These are phyloP conservation scores for Dinothrombium tinctorium DNA, from an alignment of 1,140 invertebrate species.

Conservation along the genomic window DNA sequence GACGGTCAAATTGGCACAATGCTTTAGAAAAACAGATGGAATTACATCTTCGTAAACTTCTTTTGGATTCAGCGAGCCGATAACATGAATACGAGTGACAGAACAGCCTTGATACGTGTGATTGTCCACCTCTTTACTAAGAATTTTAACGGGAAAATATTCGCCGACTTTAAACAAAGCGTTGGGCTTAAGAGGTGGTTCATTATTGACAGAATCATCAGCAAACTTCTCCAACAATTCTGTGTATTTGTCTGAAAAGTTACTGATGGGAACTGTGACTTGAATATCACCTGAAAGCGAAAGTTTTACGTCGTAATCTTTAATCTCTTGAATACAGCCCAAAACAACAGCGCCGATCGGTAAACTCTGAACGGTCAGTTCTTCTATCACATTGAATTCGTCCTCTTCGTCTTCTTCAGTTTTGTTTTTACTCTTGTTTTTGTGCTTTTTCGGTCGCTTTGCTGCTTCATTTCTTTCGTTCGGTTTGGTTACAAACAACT, in stretches of 20 bases:
- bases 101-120: conserved; percentile 14
- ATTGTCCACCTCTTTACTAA: conserved; percentile 17
- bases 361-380: conserved; percentile 2
- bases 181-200: conserved; percentile 1
- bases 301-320: conserved; percentile 10
- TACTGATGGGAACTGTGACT: conserved; percentile 9
- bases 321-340: conserved; percentile 10
- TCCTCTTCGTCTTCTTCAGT: background rate
- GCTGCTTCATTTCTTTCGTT: no score
- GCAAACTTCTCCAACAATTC: conserved; percentile 5
- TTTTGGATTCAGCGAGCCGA: conserved; percentile 18
- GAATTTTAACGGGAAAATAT: conserved; percentile 33
- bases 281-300: conserved; percentile 4
- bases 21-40: conserved; percentile 22
- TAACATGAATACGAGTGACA: conserved; percentile 21
- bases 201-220: background rate
- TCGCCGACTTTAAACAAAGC: conserved; percentile 32
- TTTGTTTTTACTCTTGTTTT: conserved; percentile 2
- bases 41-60: conserved; percentile 31
- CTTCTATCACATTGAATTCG: conserved; percentile 8
- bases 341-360: conserved; percentile 1
- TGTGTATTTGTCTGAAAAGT: conserved; percentile 8
- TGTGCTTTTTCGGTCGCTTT: no score
- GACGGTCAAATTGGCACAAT: conserved; percentile 22
- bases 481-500: no score